Evolutionary conservation across 2,113 vertebrate species (phyloP).

Genomic region (Brachyhypopomus gauderio): DNA sequence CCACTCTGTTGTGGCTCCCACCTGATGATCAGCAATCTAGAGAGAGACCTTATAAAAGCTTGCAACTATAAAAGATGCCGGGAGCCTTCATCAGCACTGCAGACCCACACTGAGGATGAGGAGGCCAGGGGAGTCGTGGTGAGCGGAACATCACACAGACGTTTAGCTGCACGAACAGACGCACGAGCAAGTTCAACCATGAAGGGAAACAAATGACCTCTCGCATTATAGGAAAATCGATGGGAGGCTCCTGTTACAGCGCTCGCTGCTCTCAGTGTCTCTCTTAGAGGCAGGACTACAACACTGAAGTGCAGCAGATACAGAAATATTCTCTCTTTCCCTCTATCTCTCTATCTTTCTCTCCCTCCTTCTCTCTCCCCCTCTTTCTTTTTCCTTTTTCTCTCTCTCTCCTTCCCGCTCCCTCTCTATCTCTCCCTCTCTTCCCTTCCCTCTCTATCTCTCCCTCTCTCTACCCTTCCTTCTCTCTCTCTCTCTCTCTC

Average conservation of each 20-base stretch:
- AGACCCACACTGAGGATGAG: background rate
- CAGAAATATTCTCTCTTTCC: background rate
- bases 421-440: background rate
- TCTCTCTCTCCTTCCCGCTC: background rate
- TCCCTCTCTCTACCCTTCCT: too few relatives aligned
- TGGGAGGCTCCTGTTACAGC: background rate
- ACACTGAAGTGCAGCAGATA: background rate
- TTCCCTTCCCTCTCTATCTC: background rate
- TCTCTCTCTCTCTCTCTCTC: background rate
- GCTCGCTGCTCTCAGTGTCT: background rate
- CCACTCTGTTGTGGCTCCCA: too few relatives aligned
- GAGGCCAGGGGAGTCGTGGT: too few relatives aligned
- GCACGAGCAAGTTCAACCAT: background rate
- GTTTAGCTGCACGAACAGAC: background rate
- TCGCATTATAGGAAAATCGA: slow-evolving; percentile 14
- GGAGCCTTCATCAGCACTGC: background rate
- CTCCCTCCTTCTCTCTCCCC: background rate
- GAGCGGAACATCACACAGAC: background rate
- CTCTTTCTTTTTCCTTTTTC: too few relatives aligned
- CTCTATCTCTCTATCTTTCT: slow-evolving; percentile 23
- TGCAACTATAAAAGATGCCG: too few relatives aligned
- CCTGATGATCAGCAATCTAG: too few relatives aligned
- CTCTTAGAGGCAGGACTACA: background rate
- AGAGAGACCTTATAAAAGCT: too few relatives aligned
- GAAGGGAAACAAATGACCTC: background rate